Evolutionary conservation across 2,888 invertebrate species (phyloP).

Genomic region (Taphrorychus bicolor): DNA sequence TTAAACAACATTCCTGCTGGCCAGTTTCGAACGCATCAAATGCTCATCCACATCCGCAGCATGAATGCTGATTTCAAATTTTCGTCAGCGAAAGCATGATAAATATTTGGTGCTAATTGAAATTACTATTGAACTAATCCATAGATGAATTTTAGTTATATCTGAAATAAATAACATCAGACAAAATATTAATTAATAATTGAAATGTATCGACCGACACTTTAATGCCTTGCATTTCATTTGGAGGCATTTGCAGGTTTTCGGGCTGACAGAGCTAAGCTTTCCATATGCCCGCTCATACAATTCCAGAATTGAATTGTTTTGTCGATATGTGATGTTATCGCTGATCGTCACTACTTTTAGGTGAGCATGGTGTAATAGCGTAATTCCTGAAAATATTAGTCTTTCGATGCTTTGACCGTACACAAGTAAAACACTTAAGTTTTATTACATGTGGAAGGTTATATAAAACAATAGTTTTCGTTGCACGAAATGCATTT

Average conservation of each 20-base stretch:
- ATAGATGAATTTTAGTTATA: not conserved
- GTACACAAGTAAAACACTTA: constrained; percentile 9
- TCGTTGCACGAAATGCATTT: constrained; percentile 23
- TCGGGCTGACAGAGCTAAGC: constrained; percentile 10
- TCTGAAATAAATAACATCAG: not conserved
- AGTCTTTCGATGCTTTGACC: not conserved
- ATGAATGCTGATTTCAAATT: not conserved
- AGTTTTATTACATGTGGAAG: constrained; percentile 5
- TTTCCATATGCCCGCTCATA: not conserved
- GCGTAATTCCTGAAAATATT: not conserved
- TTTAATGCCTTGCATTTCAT: constrained; percentile 18
- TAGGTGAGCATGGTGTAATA: not conserved
- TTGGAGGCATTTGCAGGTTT: constrained; percentile 12
- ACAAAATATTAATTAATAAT: constrained; percentile 21
- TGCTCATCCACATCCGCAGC: not conserved
- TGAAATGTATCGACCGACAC: constrained; percentile 15
- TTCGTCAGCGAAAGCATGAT: not conserved
- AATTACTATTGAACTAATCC: constrained; percentile 8
- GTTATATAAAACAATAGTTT: constrained; percentile 22
- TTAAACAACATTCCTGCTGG: too few relatives aligned
- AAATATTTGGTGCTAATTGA: constrained; percentile 7
- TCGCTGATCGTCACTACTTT: not conserved
- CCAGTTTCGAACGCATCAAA: too few relatives aligned
- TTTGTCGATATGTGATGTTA: not conserved
- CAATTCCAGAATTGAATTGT: not conserved